phyloP scores from a whole-genome alignment of 1,140 invertebrate species.

The Leptinotarsa defecta region DNA sequence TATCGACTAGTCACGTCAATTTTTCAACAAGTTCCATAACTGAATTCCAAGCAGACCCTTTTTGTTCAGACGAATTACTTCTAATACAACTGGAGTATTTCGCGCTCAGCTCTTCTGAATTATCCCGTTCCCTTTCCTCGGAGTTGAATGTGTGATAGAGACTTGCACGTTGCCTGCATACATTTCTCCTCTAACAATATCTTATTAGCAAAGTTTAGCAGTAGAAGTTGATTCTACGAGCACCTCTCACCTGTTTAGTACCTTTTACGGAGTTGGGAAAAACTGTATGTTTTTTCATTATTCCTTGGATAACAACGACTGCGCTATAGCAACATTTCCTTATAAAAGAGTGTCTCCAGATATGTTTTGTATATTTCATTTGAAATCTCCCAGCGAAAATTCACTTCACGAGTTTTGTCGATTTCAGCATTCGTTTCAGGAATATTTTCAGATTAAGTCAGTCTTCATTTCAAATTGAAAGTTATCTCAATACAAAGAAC shows the following conservation, averaged over 20 bases:
- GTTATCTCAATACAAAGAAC: too few relatives aligned
- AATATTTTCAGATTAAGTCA: too few relatives aligned
- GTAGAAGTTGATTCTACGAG: background rate
- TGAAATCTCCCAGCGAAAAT: too few relatives aligned
- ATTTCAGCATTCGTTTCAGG: too few relatives aligned
- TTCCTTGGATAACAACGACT: background rate
- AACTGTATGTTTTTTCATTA: background rate
- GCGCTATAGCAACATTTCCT: too few relatives aligned
- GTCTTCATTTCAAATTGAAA: too few relatives aligned
- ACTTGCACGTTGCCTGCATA: constrained; percentile 26
- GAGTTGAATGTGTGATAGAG: constrained; percentile 30
- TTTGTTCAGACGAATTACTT: background rate
- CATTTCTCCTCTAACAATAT: constrained; percentile 34
- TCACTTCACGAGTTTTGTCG: too few relatives aligned
- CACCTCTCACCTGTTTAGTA: background rate
- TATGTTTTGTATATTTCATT: too few relatives aligned
- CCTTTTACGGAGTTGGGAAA: constrained; percentile 1
- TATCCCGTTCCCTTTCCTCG: background rate
- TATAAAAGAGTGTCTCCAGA: too few relatives aligned
- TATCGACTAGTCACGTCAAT: too few relatives aligned
- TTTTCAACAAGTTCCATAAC: too few relatives aligned
- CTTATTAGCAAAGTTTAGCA: constrained; percentile 33
- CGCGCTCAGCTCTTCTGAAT: background rate
- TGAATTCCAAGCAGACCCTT: background rate
- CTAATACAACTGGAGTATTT: constrained; percentile 1